Base-by-base conservation (phyloP, 2,888 invertebrate genomes). In the Uloborus plumipes region DNA sequence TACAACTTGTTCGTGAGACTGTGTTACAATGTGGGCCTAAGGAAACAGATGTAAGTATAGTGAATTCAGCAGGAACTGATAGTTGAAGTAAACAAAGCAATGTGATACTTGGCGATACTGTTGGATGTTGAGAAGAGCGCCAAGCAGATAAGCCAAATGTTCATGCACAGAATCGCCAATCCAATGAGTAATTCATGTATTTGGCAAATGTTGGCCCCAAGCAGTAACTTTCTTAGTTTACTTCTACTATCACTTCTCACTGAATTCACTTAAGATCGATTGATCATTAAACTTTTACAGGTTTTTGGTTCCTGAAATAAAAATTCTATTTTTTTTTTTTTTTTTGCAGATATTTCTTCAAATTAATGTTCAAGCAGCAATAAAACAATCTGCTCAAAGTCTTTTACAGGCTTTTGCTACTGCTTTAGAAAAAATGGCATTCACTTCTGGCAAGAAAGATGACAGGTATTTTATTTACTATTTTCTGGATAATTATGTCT, bases 21-120 rank as follows among this genome's bases (percentile, higher is more conserved):
- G 93, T 94, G 67, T 91, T 94, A 69, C 92, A 92, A 85, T 92
- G 92, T 62, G 94, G 94, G 86, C 91, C 92, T 15, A 91, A 93
- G 85, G 94, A 94, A 89, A 89, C 90, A 9, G 86, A 86, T 39
- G 85, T 83, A 64, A 81, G 81, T 77, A 13, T n/a, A n/a, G 26
- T 26, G 26, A 2, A 26, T 26, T 26, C 26, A 26, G 26, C 4
- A 4, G 4, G 26, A 26, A 26, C 2, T 26, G 26, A 26, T 26
- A 26, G 4, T 26, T 2, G 26, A 2, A 26, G 26, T 26, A 26
- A 26, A 26, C 26, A 26, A 26, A 26, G 26, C 26, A 26, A 26
- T 4, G 26, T 26, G 4, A 26, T 4, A 26, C 26, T 26, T 26
- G 26, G 26, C 26, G 4, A 26, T 26, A 26, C 4, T 26, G 26